Base-by-base conservation (phyloP, 2,113 vertebrate genomes). In the Thryonomys swinderianus region DNA sequence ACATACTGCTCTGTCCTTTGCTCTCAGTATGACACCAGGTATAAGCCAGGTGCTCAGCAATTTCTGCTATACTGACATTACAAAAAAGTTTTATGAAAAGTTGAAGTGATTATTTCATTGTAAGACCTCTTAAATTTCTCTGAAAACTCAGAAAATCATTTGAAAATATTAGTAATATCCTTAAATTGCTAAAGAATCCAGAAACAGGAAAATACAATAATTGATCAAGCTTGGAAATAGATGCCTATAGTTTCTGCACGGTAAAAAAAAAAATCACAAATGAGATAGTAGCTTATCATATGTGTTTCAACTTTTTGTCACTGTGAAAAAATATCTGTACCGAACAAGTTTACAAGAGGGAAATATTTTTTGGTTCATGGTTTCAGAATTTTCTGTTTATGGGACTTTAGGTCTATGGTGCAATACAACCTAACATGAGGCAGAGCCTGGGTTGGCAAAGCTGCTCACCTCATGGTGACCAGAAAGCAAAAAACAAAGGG, bases 211-310 rank as follows among this genome's bases (percentile, higher is more conserved):
- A 86, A 81, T 37, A 87, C 5, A 53, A 20, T 57, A 94, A 85
- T 23, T 73, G 62, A 59, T 53, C 51, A 88, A 90, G 90, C 20
- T 48, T 94, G 14, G 42, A 90, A 83, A 67, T 34, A 90, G 23
- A 80, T 88, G n/a, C 5, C 17, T 93, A 94, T 81, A 40, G 79
- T 92, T 83, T 95, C 62, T 86, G 14, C 32, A 82, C 4, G 18
- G 30, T 4, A 18, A 30, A 95, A 92, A 92, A 85, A 81, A 84
- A 69, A 34, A 84, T 67, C 30, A 93, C 69, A 30, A 48, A 76
- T 76, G 34, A 78, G 55, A 94, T 86, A 88, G 92, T 34, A 96
- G 11, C 21, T 90, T 73, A 53, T 61, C 27, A 71, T 51, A 89
- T 78, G n/a, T 59, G 48, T 30, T 17, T 59, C 37, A 73, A 16